Evolutionary conservation across 2,888 invertebrate species (phyloP).

Genomic region (Trimorus sp.): DNA sequence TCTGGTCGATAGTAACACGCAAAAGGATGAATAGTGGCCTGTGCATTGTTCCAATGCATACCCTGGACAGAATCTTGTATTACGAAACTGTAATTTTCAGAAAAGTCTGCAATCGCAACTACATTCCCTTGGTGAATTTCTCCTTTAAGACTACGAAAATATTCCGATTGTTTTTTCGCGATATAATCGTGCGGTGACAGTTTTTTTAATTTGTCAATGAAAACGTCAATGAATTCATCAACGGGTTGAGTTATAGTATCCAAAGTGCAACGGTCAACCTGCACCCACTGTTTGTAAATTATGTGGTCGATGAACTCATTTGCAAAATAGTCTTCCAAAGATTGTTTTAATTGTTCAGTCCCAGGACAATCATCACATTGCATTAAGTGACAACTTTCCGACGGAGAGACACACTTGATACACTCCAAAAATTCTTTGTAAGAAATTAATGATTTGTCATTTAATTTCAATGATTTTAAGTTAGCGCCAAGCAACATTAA

Average conservation of each 20-base stretch:
- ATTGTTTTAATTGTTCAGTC: neutral
- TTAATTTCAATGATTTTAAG: neutral
- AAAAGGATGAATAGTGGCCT: conserved; percentile 53
- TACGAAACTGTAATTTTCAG: no score
- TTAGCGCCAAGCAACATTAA: conserved; percentile 2
- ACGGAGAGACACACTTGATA: neutral
- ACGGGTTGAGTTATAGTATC: conserved; percentile 55
- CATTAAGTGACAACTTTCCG: neutral
- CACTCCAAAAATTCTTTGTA: neutral
- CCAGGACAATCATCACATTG: neutral
- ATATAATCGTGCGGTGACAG: conserved; percentile 59
- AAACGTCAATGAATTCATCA: conserved; percentile 54
- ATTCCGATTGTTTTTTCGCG: conserved; percentile 52
- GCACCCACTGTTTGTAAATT: conserved; percentile 62
- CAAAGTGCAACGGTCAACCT: conserved; percentile 56
- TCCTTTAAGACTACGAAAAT: neutral
- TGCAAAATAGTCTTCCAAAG: neutral
- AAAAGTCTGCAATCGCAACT: conserved; percentile 55
- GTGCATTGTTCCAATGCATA: conserved; percentile 44
- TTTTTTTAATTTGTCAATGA: conserved; percentile 45
- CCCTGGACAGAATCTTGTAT: neutral
- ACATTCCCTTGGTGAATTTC: no score
- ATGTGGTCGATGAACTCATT: neutral
- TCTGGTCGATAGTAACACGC: neutral
- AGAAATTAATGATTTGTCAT: neutral